These are phyloP conservation scores for Cranoglanis bouderius DNA, from an alignment of 2,113 vertebrate species.

Conservation along the genomic window DNA sequence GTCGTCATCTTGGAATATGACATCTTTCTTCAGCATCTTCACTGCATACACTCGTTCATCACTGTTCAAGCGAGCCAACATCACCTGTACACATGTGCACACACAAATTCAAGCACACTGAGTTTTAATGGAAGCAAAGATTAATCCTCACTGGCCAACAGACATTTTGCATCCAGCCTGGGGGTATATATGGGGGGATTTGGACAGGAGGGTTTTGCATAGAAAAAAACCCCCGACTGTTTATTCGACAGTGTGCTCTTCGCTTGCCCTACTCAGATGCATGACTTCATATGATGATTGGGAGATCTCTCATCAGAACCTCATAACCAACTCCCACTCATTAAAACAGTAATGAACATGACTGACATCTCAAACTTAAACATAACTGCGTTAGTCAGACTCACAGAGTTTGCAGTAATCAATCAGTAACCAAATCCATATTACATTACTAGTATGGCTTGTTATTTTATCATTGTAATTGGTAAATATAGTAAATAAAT, in stretches of 20 bases:
- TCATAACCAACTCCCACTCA: not conserved
- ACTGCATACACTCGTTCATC: conserved; percentile 87
- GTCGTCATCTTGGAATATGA: conserved; percentile 95
- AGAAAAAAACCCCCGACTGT: not conserved
- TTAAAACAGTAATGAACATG: not conserved
- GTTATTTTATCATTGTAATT: not conserved
- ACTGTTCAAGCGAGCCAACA: conserved; percentile 86
- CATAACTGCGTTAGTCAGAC: not conserved
- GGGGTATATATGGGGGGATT: not conserved
- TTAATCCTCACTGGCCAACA: not conserved
- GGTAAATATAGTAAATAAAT: not conserved
- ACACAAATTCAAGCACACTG: not conserved
- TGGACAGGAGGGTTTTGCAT: not conserved
- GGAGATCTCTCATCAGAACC: not conserved
- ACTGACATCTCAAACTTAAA: not conserved
- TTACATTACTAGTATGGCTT: not conserved
- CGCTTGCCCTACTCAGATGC: not conserved
- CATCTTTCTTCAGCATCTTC: conserved; percentile 96
- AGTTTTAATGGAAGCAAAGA: not conserved
- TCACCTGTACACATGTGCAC: conserved; percentile 77
- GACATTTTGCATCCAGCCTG: not conserved
- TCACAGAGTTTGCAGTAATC: not conserved
- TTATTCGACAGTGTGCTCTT: not conserved
- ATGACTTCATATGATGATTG: not conserved
- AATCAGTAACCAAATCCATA: not conserved